These are phyloP conservation scores for Drosophila borborema DNA, from an alignment of 2,888 invertebrate species.

Conservation along the genomic window DNA sequence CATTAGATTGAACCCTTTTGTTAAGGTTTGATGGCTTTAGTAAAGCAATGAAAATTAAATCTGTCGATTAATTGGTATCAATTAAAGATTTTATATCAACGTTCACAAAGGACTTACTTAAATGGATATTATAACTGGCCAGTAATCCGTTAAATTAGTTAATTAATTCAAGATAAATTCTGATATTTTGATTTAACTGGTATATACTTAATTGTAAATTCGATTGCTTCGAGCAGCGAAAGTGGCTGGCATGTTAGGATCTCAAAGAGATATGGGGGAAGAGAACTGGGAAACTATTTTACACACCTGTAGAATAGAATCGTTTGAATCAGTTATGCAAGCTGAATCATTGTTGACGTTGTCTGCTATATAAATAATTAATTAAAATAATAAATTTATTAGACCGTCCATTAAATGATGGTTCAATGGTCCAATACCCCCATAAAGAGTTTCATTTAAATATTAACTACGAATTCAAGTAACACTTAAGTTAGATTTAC, in stretches of 20 bases:
- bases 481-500: not conserved
- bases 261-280: too few relatives aligned
- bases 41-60: not conserved
- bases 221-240: too few relatives aligned
- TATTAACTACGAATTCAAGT: not conserved
- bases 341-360: not conserved
- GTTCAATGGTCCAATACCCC: not conserved
- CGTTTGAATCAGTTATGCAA: not conserved
- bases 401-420: not conserved
- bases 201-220: too few relatives aligned
- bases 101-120: not conserved
- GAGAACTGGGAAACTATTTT: not conserved
- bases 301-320: not conserved
- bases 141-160: not conserved
- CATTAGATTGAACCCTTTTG: conserved; percentile 8
- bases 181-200: not conserved
- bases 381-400: not conserved
- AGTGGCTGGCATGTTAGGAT: too few relatives aligned
- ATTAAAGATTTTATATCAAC: not conserved
- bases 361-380: not conserved
- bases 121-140: not conserved
- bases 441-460: not conserved
- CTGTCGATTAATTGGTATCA: not conserved
- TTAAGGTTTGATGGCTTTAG: conserved; percentile 3
- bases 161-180: not conserved